Base-by-base conservation (phyloP, 2,113 vertebrate genomes). In the Toxotes chatareus region DNA sequence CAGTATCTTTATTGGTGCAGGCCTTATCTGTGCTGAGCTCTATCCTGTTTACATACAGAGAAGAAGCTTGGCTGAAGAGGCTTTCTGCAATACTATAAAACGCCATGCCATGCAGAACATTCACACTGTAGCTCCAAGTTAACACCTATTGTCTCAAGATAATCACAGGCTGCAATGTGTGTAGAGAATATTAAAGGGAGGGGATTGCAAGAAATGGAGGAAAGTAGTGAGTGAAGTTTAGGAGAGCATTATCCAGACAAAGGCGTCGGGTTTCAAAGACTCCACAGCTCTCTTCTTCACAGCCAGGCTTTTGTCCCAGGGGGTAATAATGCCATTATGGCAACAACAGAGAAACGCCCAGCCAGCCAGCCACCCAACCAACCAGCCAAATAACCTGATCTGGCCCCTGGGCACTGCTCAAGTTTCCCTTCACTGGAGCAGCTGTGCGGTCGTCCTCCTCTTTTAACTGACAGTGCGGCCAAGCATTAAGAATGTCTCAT, bases 41-140 rank as follows among this genome's bases (percentile, higher is more conserved):
- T 66, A 68, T 90, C 87, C 64, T 91, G 86, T 92, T 92, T 89
- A 83, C 92, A 92, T 76, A 92, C 86, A 93, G 76, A 85, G 74
- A 76, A 68, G 68, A 73, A 34, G 46, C 23, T 5, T 19, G 32
- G 19, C 67, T 42, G 57, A 69, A 53, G 53, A 71, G 60, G n/a
- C 40, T 73, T 27, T 7, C n/a, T 23, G 32, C 27, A 53, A 53
- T 10, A 27, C 34, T 12, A 23, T 17, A 72, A 44, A 82, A 46
- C 59, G 23, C 9, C 46, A 67, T 23, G 71, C 51, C 46, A 67
- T 23, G 71, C 51, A 56, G 56, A 32, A 27, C 44, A 16, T 83
- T 89, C 63, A 60, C 89, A 74, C 80, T 17, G 57, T 6, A 4
- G 77, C 42, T 73, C n/a, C 16, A 44, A 10, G 84, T 87, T 85